phyloP scores from a whole-genome alignment of 2,113 vertebrate species.

The Tragelaphus buxtoni region DNA sequence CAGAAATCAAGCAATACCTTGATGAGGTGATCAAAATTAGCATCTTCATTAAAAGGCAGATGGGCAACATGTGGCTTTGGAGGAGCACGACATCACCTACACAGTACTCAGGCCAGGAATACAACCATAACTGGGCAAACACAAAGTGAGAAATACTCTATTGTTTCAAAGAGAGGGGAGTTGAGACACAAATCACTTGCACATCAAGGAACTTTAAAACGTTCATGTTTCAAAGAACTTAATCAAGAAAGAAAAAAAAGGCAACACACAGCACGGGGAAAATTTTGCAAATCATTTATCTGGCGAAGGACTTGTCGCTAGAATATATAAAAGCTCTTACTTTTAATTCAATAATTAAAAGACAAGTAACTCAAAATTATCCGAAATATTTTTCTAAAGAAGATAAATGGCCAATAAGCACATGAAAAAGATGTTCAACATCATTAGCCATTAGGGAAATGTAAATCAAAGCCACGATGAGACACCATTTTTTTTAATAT shows the following conservation, averaged over 20 bases:
- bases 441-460: neutral
- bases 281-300: neutral
- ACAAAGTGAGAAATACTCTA: neutral
- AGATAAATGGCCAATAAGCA: neutral
- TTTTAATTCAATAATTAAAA: neutral
- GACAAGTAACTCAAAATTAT: neutral
- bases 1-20: neutral
- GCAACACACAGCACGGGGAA: neutral
- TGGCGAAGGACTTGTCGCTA: neutral
- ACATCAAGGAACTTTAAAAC: neutral
- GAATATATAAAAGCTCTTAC: constrained; percentile 1
- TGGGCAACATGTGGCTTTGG: neutral
- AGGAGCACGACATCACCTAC: neutral
- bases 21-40: neutral
- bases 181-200: neutral
- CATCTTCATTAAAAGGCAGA: neutral
- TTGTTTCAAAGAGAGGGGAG: neutral
- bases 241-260: constrained; percentile 13
- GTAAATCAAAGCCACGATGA: neutral
- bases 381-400: neutral
- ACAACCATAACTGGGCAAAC: neutral
- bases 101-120: neutral
- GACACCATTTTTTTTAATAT: neutral
- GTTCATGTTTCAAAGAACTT: neutral
- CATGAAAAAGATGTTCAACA: neutral